Conservation (phyloP, 2,113 vertebrate species). For the Notechis scutatus region DNA sequence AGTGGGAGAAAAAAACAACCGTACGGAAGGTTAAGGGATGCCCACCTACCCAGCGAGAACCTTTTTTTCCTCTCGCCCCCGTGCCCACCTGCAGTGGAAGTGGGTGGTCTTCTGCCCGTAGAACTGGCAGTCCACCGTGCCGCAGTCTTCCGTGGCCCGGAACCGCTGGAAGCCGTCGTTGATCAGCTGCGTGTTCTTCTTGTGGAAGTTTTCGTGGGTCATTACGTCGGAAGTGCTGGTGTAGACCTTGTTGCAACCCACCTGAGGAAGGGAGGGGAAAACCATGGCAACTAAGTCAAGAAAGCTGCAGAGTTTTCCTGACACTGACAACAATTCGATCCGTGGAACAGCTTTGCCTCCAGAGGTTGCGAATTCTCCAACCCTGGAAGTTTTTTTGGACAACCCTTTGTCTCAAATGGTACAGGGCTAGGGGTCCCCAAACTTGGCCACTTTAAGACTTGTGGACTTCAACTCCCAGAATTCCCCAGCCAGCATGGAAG, state of each 20-base stretch:
- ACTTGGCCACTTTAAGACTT: too few species aligned
- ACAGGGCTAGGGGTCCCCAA: too few species aligned
- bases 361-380: too few species aligned
- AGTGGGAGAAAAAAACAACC: neutral
- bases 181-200: conserved; percentile 98
- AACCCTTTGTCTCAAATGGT: too few species aligned
- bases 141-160: conserved; percentile 95
- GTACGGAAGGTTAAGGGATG: neutral
- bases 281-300: conserved; percentile 23
- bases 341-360: too few species aligned
- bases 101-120: conserved; percentile 98
- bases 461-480: too few species aligned
- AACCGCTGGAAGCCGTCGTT: conserved; percentile 98
- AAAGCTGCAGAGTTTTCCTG: too few species aligned
- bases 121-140: conserved; percentile 93
- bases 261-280: conserved; percentile 65
- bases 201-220: conserved; percentile 99
- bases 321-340: too few species aligned
- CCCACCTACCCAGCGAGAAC: neutral
- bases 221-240: conserved; percentile 98
- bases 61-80: neutral
- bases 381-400: too few species aligned
- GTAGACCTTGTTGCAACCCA: conserved; percentile 99
- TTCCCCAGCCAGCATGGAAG: too few species aligned
- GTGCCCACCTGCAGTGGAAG: conserved; percentile 94